Evolutionary conservation across 2,888 invertebrate genomes (phyloP).

Genomic region (Eristalinus sepulchralis): DNA sequence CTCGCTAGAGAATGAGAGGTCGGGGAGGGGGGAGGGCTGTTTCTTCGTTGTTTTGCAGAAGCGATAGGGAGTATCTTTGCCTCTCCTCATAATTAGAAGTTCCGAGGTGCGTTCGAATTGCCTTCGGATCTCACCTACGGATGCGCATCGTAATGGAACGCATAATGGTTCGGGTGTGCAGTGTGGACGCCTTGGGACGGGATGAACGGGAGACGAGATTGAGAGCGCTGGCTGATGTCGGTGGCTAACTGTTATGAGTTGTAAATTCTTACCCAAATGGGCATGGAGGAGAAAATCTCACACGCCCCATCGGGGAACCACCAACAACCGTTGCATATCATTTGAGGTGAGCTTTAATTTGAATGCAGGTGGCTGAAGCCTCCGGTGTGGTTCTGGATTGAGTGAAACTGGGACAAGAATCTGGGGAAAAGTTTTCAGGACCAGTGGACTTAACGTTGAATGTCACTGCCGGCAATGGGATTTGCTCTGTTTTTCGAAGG

Average conservation of each 20-base stretch:
- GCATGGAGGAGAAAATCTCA: neutral
- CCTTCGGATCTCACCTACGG: constrained; percentile 59
- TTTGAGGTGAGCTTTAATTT: too few species aligned
- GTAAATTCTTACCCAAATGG: neutral
- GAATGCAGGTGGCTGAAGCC: neutral
- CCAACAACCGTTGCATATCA: neutral
- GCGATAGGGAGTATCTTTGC: constrained; percentile 56
- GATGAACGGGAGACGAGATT: neutral
- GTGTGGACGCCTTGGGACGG: neutral
- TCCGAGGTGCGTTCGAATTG: constrained; percentile 51
- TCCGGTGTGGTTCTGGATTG: too few species aligned
- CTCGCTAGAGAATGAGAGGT: neutral
- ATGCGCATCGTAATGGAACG: constrained; percentile 67
- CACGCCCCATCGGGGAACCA: neutral
- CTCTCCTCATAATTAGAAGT: constrained; percentile 30
- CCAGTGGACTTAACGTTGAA: too few species aligned
- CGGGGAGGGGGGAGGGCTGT: too few species aligned
- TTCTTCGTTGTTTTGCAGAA: neutral
- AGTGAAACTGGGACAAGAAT: too few species aligned
- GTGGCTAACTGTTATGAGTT: neutral
- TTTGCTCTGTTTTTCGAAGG: too few species aligned
- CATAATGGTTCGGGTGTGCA: constrained; percentile 9
- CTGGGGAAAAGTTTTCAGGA: too few species aligned
- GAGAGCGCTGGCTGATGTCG: neutral
- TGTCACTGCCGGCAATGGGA: too few species aligned